A percentile compares a stretch with the other conserved stretches of the same genome.
phyloP scores from a whole-genome alignment of 1,140 invertebrate species.

The Aphaenogaster rudis region DNA sequence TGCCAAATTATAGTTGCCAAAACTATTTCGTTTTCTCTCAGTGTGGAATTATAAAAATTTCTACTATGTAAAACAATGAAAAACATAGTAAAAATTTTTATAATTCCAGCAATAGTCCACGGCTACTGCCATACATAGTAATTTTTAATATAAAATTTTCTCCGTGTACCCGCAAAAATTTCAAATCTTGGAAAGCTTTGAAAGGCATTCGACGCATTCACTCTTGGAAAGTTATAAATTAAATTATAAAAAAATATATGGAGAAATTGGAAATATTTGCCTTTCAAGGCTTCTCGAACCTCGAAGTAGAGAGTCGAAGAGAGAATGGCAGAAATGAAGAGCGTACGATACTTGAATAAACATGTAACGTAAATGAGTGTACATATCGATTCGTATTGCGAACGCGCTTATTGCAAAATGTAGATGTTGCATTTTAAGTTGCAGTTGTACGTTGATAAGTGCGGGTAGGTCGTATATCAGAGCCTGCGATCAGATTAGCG shows the following conservation, averaged over 20 bases:
- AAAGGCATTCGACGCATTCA: background rate
- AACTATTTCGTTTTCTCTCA: too few relatives aligned
- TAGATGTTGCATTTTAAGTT: conserved; percentile 58
- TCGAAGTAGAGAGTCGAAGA: background rate
- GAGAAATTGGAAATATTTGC: background rate
- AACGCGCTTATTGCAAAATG: conserved; percentile 30
- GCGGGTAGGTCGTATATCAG: conserved; percentile 47
- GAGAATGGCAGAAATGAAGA: background rate
- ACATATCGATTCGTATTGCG: conserved; percentile 40
- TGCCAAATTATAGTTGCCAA: too few relatives aligned
- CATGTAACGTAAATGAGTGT: background rate
- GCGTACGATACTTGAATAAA: background rate
- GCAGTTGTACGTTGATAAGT: conserved; percentile 47
- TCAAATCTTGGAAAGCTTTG: background rate
- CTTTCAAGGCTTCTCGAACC: background rate
- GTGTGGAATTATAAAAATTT: too few relatives aligned
- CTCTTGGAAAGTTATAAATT: background rate
- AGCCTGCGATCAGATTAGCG: conserved; percentile 55
- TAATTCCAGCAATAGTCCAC: too few relatives aligned
- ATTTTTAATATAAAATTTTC: too few relatives aligned
- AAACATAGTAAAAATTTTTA: too few relatives aligned
- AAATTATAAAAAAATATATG: background rate
- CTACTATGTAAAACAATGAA: too few relatives aligned
- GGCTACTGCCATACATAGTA: too few relatives aligned
- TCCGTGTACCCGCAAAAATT: background rate